Evolutionary conservation across 2,797 vertebrate species (phyloP).

Genomic region (Oreortyx pictus): DNA sequence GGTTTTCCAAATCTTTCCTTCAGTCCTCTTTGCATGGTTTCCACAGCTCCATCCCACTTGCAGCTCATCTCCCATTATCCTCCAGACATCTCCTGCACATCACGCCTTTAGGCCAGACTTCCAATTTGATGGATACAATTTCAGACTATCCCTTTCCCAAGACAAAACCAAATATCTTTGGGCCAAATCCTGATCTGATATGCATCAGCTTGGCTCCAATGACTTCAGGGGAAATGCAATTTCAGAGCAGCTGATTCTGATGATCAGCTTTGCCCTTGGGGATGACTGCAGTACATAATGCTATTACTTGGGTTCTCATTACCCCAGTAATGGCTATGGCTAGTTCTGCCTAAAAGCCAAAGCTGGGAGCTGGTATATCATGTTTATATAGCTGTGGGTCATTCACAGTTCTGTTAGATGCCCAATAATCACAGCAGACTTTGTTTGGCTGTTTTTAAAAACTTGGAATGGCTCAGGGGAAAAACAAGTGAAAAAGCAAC

Average conservation of each 20-base stretch:
- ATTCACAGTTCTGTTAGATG: constrained; percentile 61
- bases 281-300: not conserved
- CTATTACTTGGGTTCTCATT: constrained; percentile 9
- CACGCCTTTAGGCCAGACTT: constrained; percentile 28
- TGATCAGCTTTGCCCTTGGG: not conserved
- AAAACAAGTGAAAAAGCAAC: constrained; percentile 56
- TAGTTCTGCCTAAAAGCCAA: constrained; percentile 34
- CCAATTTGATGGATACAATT: not conserved
- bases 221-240: constrained; percentile 10
- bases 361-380: constrained; percentile 31
- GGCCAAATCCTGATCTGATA: constrained; percentile 29
- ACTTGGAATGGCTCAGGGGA: constrained; percentile 43
- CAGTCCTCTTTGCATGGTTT: constrained; percentile 16
- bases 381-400: constrained; percentile 47
- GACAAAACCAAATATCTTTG: constrained; percentile 21
- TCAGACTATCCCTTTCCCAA: constrained; percentile 12
- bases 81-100: not conserved
- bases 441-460: constrained; percentile 54
- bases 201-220: not conserved
- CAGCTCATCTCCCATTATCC: not conserved
- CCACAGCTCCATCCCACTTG: not conserved
- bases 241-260: not conserved
- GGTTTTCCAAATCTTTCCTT: not conserved
- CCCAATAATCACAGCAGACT: constrained; percentile 40
- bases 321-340: not conserved